Evolutionary conservation across 2,113 vertebrate genomes (phyloP).

Genomic region (Chionodraco myersi): DNA sequence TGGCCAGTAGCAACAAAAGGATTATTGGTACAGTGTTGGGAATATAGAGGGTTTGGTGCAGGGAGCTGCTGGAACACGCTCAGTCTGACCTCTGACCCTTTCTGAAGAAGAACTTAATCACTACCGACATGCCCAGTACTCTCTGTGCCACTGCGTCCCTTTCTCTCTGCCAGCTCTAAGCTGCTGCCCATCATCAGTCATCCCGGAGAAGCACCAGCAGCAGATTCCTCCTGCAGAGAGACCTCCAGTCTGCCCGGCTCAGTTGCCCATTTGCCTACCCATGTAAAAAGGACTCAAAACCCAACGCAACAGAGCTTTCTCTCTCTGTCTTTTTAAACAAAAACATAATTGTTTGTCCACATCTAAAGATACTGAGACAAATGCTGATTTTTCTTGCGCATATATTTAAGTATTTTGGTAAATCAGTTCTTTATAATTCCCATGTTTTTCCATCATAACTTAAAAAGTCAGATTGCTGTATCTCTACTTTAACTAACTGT

Average conservation of each 20-base stretch:
- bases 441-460: no score
- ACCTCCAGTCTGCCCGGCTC: conserved; percentile 35
- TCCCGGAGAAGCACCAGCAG: conserved; percentile 36
- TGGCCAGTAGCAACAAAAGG: conserved; percentile 8
- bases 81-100: conserved; percentile 63
- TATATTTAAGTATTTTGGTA: not conserved
- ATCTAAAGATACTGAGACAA: not conserved
- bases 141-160: conserved; percentile 46
- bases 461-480: no score
- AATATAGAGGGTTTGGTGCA: conserved; percentile 36
- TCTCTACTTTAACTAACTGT: no score
- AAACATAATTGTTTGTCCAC: not conserved
- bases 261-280: conserved; percentile 25
- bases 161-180: conserved; percentile 41
- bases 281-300: conserved; percentile 22
- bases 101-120: conserved; percentile 63
- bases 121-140: conserved; percentile 63
- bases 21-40: conserved; percentile 16
- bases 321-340: not conserved
- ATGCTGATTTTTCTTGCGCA: not conserved
- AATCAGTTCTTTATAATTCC: not conserved
- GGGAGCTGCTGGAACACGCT: conserved; percentile 34
- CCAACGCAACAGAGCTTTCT: conserved; percentile 10
- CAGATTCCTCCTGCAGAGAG: conserved; percentile 46
- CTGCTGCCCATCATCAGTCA: conserved; percentile 57